A percentile compares a stretch with the other conserved stretches of the same genome.
phyloP scores from a whole-genome alignment of 2,113 vertebrate genomes.

The Bos javanicus region DNA sequence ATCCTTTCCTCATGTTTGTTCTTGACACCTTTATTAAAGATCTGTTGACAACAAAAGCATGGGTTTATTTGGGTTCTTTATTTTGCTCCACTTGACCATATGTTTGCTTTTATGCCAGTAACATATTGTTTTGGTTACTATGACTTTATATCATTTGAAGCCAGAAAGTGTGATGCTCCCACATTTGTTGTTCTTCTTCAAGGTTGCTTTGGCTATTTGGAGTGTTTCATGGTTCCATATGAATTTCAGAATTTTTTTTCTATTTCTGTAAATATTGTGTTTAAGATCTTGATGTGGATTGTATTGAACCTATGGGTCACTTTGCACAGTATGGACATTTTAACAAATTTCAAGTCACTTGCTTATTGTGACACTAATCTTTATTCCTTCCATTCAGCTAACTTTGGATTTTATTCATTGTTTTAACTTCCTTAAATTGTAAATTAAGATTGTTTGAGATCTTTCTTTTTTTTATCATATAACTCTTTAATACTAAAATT shows the following conservation, averaged over 20 bases:
- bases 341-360: neutral
- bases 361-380: neutral
- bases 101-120: neutral
- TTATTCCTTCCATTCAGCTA: neutral
- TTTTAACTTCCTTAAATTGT: neutral
- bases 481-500: neutral
- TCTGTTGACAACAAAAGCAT: neutral
- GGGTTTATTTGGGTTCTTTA: neutral
- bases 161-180: neutral
- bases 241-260: neutral
- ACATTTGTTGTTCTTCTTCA: neutral
- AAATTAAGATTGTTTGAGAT: neutral
- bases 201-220: neutral
- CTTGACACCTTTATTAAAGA: neutral
- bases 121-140: neutral
- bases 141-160: neutral
- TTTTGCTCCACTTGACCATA: neutral
- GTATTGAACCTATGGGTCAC: neutral
- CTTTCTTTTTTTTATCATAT: neutral
- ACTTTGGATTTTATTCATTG: neutral
- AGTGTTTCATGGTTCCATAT: neutral
- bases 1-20: neutral
- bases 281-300: neutral
- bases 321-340: neutral
- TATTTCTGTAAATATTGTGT: neutral